Conservation (phyloP, 2,888 invertebrate genomes). For the Agriotes lineatus region DNA sequence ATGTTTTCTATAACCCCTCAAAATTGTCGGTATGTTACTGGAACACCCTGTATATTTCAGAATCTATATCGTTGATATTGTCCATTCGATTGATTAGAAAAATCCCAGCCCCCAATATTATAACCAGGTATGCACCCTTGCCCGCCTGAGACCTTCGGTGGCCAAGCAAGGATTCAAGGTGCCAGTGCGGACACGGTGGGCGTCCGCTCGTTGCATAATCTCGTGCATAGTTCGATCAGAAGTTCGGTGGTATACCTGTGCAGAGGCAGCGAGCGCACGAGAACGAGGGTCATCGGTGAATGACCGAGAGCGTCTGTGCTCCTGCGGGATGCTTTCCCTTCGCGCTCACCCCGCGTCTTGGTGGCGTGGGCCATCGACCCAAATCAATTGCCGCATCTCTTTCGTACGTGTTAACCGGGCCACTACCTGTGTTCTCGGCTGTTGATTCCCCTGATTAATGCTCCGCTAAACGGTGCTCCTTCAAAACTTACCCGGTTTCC, state of each 20-base stretch:
- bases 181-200: background rate
- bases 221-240: conserved; percentile 29
- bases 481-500: conserved; percentile 16
- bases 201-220: conserved; percentile 24
- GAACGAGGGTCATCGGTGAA: conserved; percentile 38
- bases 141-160: no score
- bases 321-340: conserved; percentile 36
- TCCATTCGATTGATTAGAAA: no score
- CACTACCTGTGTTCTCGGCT: conserved; percentile 29
- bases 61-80: no score
- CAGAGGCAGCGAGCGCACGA: conserved; percentile 15
- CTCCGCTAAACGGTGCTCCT: conserved; percentile 31
- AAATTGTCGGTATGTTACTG: no score
- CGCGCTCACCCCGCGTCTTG: conserved; percentile 27
- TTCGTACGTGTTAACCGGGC: conserved; percentile 31
- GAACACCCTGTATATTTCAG: no score
- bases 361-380: conserved; percentile 37
- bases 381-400: conserved; percentile 39
- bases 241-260: conserved; percentile 30
- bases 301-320: conserved; percentile 36
- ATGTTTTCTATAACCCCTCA: no score
- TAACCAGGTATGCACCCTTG: background rate
- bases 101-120: no score
- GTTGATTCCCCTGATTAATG: conserved; percentile 34
- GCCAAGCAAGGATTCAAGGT: no score